Evolutionary conservation across 2,888 invertebrate species (phyloP).

Genomic region (Plagodis pulveraria): DNA sequence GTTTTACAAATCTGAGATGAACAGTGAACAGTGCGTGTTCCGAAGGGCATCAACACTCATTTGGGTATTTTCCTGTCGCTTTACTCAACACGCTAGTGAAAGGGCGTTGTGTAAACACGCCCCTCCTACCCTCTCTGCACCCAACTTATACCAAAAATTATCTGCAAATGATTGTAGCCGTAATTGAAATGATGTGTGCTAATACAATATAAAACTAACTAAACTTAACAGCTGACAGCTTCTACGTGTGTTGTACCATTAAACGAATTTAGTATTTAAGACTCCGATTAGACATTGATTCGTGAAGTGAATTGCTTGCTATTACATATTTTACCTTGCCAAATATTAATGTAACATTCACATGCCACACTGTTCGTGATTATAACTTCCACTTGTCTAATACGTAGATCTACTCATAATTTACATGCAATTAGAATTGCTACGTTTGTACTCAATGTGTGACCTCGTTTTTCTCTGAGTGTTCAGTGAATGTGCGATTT

Average conservation of each 20-base stretch:
- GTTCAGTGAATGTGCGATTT: neutral
- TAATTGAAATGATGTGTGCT: no score
- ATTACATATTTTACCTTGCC: conserved; percentile 16
- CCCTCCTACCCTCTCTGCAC: neutral
- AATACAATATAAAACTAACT: no score
- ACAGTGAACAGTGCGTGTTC: no score
- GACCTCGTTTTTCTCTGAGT: conserved; percentile 19
- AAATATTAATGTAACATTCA: conserved; percentile 11
- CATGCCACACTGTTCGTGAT: conserved; percentile 8
- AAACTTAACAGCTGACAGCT: neutral
- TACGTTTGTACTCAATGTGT: conserved; percentile 6
- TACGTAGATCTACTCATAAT: conserved; percentile 8
- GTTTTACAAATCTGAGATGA: no score
- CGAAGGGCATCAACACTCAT: conserved; percentile 9
- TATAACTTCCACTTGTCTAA: neutral
- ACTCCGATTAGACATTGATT: neutral
- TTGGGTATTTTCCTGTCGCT: conserved; percentile 44
- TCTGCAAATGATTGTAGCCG: no score
- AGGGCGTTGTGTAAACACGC: conserved; percentile 53
- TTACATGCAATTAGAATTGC: conserved; percentile 5
- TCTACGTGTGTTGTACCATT: neutral
- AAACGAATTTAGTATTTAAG: neutral
- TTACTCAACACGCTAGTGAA: conserved; percentile 46
- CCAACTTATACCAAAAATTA: neutral
- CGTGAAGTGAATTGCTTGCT: conserved; percentile 1